Conservation (phyloP, 1,140 invertebrate species). For the Cotesia chilonis region DNA sequence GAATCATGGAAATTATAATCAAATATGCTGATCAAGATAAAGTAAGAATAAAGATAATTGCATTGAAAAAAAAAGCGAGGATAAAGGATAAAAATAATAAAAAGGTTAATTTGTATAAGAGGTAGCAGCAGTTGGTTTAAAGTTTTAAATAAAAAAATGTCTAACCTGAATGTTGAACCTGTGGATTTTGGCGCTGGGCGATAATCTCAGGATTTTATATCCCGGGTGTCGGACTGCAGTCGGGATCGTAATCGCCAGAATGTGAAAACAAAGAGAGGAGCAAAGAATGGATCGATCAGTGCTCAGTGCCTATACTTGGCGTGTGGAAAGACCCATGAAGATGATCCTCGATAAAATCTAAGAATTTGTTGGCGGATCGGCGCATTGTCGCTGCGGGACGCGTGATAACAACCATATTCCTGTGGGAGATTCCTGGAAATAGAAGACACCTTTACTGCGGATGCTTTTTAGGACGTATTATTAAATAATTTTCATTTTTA, state of each 20-base stretch:
- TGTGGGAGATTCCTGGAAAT: conserved; percentile 1
- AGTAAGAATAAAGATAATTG: background rate
- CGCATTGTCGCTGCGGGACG: background rate
- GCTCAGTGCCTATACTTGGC: background rate
- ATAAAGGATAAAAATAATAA: background rate
- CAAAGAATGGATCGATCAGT: background rate
- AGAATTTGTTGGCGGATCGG: background rate
- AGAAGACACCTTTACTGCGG: background rate
- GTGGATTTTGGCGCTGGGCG: background rate
- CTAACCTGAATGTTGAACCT: background rate
- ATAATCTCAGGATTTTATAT: conserved; percentile 5
- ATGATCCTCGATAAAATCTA: conserved; percentile 2
- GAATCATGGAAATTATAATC: background rate
- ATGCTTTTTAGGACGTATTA: no score
- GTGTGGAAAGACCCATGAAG: background rate
- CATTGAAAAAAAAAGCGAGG: background rate
- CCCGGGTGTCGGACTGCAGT: background rate
- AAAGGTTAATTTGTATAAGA: background rate
- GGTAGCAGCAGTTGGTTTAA: background rate
- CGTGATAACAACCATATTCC: background rate
- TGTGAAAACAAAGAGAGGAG: background rate
- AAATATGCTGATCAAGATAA: conserved; percentile 7
- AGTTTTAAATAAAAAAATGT: background rate
- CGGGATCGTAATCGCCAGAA: no score
- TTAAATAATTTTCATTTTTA: no score